Evolutionary conservation across 2,113 vertebrate species (phyloP).

Genomic region (Rhadina sibilatrix): DNA sequence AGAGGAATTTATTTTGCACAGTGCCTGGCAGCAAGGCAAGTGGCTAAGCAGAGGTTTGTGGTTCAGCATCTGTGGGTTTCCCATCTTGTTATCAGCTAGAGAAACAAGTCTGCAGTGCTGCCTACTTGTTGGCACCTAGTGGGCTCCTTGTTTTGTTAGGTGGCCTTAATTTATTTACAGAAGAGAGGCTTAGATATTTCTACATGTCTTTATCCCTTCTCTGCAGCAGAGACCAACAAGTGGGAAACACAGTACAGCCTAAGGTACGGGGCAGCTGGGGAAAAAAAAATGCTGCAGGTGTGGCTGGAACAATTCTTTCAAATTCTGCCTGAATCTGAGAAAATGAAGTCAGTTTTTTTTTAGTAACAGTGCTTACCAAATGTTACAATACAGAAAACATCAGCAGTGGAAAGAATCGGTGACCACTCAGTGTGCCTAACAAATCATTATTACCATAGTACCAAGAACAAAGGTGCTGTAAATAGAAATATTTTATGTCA

Average conservation of each 20-base stretch:
- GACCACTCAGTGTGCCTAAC: slow-evolving; percentile 71
- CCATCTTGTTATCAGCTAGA: not conserved
- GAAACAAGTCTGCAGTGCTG: not conserved
- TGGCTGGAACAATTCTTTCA: not conserved
- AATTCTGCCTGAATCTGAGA: not conserved
- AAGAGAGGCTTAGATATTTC: slow-evolving; percentile 33
- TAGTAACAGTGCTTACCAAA: slow-evolving; percentile 12
- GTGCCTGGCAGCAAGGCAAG: slow-evolving; percentile 63
- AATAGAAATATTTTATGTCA: slow-evolving; percentile 63
- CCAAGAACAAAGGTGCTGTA: slow-evolving; percentile 70
- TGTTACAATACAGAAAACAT: not conserved
- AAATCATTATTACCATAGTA: slow-evolving; percentile 62
- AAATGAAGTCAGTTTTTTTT: not conserved
- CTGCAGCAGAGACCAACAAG: not conserved
- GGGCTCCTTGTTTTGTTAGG: slow-evolving; percentile 66
- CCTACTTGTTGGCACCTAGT: slow-evolving; percentile 34
- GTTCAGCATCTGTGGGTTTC: slow-evolving; percentile 27
- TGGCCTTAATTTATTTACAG: slow-evolving; percentile 72
- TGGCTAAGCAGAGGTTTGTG: not conserved
- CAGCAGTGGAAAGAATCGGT: slow-evolving; percentile 57
- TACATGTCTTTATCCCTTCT: slow-evolving; percentile 16
- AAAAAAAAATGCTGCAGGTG: not conserved
- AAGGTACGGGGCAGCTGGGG: not conserved
- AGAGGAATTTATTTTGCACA: slow-evolving; percentile 64
- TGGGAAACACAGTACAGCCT: not conserved